Base-by-base conservation (phyloP, 1,140 invertebrate genomes). In the Drosophila bocki region DNA sequence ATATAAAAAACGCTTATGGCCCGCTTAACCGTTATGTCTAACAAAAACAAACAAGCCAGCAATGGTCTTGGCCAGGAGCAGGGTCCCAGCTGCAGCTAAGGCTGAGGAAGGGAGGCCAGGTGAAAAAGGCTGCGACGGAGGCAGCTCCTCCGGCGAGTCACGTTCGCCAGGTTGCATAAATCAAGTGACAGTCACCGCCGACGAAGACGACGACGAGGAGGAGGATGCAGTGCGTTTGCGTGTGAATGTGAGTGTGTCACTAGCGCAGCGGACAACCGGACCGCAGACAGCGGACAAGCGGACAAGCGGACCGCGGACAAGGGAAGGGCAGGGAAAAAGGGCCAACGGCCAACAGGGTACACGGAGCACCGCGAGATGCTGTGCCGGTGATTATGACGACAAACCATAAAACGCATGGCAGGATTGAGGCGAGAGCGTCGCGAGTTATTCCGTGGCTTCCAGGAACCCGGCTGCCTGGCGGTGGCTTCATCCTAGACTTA, bases 371-470 rank as follows among this genome's bases (percentile, higher is more conserved):
- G 44, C 51, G 51, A 80, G 80, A 83, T 87, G 76, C 83, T 87
- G 84, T 54, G 79, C 44, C 78, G 81, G 85, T 90, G 83, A 87
- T 87, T 90, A 88, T 88, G 84, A 88, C 84, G 83, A 87, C 83
- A 87, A 83, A 88, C 84, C 85, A 88, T 87, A 80, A 87, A 87
- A 87, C 72, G 84, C 80, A 80, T 81, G 75, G 76, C 67, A 77
- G 76, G 84, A 80, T 83, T 83, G 76, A 62, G 78, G 32, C 50
- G 44, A 33, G 32, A 1, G 67, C 58, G 75, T 65, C 77, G 77
- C 78, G 78, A 82, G 80, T 78, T 82, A 78, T 82, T 82, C 75
- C 62, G 61, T 67, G 78, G 82, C 75, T 86, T 86, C 82, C 83
- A 60, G 83, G 82, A 86, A 9, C 5, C 26, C 26, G 26, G 13